Base-by-base conservation (phyloP, 1,140 invertebrate species). In the Eueides isabella region DNA sequence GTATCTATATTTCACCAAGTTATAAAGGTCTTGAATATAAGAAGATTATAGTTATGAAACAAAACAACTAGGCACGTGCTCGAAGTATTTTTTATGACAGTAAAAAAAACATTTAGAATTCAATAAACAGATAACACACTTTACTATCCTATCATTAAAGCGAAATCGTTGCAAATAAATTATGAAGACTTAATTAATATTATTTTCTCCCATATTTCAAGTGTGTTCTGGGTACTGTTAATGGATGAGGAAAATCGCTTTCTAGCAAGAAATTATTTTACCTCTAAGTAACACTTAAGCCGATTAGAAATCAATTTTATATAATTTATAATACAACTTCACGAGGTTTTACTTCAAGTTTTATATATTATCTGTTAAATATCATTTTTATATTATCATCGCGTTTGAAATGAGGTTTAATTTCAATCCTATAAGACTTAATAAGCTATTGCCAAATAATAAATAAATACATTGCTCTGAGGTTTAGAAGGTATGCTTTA, bases 261-360 rank as follows among this genome's bases (percentile, higher is more conserved):
- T 55, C 48, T 55, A 55, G 9, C 48, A 11, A 19, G 6, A 4
- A 1, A 26, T 55, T 12, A 55, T 55, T 55, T 55, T 23, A 55
- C 48, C 12, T 55, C 48, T 55, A 2, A 23, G 48, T 12, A 55
- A 55, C 19, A 26, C 23, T 55, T 55, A 55, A 26, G 12, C 9
- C 48, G 48, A 55, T 55, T 55, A 55, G 48, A 55, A 55, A 55
- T 55, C 11, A 55, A 55, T 55, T 55, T 55, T 55, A 55, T 55
- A 12, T 55, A 55, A 55, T 55, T 48, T 55, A 55, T 55, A 55
- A 26, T 55, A 0, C 9, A 55, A 55, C 48, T 55, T 26, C 0
- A 2, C 23, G n/a, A 55, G 23, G 41, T 9, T 23, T 44, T 48
- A 26, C 23, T 55, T 55, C 19, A 26, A 55, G 19, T 55, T 23